Evolutionary conservation across 2,797 vertebrate species (phyloP).

Genomic region (Pseudochaenichthys georgianus): DNA sequence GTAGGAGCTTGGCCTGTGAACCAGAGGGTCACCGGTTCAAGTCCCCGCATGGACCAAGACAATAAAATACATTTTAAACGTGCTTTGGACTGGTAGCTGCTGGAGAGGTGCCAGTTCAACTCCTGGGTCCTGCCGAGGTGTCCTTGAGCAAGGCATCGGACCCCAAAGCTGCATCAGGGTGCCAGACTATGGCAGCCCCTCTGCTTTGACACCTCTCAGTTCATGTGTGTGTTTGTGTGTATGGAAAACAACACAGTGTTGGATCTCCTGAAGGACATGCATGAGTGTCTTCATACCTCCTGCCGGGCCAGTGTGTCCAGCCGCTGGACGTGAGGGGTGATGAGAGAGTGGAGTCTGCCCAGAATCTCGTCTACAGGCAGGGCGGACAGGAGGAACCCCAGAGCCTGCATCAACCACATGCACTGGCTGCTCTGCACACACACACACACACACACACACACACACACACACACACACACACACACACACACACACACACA

Average conservation of each 20-base stretch:
- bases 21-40: too few species aligned
- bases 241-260: background rate
- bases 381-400: conserved; percentile 96
- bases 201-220: too few species aligned
- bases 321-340: conserved; percentile 94
- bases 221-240: too few species aligned
- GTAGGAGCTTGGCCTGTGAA: too few species aligned
- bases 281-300: conserved; percentile 76
- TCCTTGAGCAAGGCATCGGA: too few species aligned
- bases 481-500: conserved; percentile 25
- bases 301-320: conserved; percentile 93
- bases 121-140: too few species aligned
- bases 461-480: conserved; percentile 24
- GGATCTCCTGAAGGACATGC: background rate
- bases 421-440: conserved; percentile 94
- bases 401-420: conserved; percentile 99
- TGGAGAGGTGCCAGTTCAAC: too few species aligned
- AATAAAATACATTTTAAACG: too few species aligned
- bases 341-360: conserved; percentile 91
- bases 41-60: too few species aligned
- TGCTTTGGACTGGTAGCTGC: too few species aligned
- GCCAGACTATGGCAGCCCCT: too few species aligned
- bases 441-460: conserved; percentile 28
- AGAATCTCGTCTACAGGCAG: conserved; percentile 93
- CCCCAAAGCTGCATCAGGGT: too few species aligned